Conservation (phyloP, 2,113 vertebrate species). For the Morone saxatilis region DNA sequence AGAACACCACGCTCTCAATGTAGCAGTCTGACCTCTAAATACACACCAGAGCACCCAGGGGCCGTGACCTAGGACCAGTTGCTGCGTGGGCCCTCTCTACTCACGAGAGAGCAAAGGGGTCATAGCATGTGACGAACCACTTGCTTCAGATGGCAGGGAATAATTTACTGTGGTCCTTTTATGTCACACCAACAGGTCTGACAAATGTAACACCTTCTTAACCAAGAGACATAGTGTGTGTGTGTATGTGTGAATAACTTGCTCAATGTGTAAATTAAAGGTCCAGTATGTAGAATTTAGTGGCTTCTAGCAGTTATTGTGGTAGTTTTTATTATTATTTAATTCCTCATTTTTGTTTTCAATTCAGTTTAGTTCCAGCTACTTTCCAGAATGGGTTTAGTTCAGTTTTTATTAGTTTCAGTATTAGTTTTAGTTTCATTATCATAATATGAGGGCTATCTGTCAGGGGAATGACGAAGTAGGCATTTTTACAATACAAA, state of each 20-base stretch:
- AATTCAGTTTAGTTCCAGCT: background rate
- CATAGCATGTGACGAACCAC: constrained; percentile 46
- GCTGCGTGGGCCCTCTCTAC: constrained; percentile 44
- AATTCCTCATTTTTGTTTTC: background rate
- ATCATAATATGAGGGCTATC: no score
- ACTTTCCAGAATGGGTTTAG: no score
- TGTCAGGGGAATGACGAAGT: no score
- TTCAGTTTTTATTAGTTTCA: no score
- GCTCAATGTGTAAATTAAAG: background rate
- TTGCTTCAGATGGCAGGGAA: constrained; percentile 65
- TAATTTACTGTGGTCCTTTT: constrained; percentile 45
- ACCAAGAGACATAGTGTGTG: background rate
- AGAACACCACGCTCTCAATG: constrained; percentile 34
- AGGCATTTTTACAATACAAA: no score
- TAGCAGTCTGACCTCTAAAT: constrained; percentile 54
- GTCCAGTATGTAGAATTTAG: no score
- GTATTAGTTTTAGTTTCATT: no score
- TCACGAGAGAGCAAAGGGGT: constrained; percentile 18
- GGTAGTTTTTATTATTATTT: no score
- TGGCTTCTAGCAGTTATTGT: no score
- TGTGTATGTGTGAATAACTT: background rate
- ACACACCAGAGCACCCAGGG: constrained; percentile 43
- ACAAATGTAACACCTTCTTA: constrained; percentile 43
- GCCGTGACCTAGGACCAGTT: constrained; percentile 72
- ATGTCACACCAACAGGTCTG: constrained; percentile 46